Conservation (phyloP, 2,888 invertebrate species). For the Ormyrus nitidulus region DNA sequence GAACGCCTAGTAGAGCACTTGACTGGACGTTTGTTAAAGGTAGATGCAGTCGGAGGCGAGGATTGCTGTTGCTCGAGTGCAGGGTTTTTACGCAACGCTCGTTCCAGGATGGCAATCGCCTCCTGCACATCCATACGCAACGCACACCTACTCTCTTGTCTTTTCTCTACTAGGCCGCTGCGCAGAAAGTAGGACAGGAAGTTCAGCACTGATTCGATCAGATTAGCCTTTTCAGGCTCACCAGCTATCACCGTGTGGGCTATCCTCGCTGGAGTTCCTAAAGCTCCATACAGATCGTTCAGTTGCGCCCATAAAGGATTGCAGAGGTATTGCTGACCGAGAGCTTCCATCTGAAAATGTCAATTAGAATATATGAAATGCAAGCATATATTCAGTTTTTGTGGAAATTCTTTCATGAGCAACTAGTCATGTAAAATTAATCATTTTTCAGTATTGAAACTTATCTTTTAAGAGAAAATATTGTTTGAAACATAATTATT, state of each 20-base stretch:
- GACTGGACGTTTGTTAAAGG: neutral
- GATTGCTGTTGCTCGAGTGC: slow-evolving; percentile 46
- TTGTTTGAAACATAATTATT: too few species aligned
- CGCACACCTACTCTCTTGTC: slow-evolving; percentile 64
- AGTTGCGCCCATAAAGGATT: slow-evolving; percentile 95
- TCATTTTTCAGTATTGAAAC: neutral
- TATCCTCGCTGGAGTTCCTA: slow-evolving; percentile 86
- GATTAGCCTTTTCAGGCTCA: slow-evolving; percentile 78
- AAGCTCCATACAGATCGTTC: slow-evolving; percentile 89
- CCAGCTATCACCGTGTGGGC: slow-evolving; percentile 89
- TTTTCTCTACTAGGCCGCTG: slow-evolving; percentile 69
- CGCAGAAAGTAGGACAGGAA: slow-evolving; percentile 91
- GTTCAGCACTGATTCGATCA: slow-evolving; percentile 85
- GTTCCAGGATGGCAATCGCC: slow-evolving; percentile 65
- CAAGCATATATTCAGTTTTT: neutral
- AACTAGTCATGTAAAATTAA: too few species aligned
- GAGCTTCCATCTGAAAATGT: slow-evolving; percentile 73
- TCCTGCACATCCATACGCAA: slow-evolving; percentile 67
- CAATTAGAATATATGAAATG: neutral
- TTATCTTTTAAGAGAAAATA: neutral
- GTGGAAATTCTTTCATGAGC: too few species aligned
- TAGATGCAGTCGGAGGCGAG: neutral
- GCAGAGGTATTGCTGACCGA: slow-evolving; percentile 83
- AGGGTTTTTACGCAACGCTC: slow-evolving; percentile 61
- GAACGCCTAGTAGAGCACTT: slow-evolving; percentile 2